Evolutionary conservation across 2,113 vertebrate genomes (phyloP).

Genomic region (Erinaceus europaeus): DNA sequence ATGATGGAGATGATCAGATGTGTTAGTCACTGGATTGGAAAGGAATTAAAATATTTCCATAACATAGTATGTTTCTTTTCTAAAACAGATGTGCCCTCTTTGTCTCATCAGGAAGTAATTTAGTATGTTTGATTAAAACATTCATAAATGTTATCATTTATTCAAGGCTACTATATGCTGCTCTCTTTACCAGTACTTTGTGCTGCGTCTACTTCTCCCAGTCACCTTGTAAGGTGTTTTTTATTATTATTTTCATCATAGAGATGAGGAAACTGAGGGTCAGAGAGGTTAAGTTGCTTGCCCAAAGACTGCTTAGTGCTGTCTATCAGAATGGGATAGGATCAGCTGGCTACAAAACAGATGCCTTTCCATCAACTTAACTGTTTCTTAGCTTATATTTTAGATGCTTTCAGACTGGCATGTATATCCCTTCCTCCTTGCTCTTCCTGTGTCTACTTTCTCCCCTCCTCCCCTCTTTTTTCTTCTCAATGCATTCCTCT

Average conservation of each 20-base stretch:
- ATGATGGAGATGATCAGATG: slow-evolving; percentile 37
- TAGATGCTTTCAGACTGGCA: neutral
- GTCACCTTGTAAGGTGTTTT: neutral
- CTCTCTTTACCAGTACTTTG: neutral
- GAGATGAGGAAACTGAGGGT: slow-evolving; percentile 1
- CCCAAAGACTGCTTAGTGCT: neutral
- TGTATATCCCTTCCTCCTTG: neutral
- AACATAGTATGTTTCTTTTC: slow-evolving; percentile 59
- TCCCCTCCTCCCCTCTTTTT: rapidly evolving
- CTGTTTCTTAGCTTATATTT: neutral
- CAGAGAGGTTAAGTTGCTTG: neutral
- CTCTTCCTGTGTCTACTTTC: neutral
- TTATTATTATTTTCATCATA: neutral
- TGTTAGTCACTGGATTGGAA: slow-evolving; percentile 60
- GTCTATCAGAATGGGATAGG: neutral
- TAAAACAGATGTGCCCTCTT: slow-evolving; percentile 63
- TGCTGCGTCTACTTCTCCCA: neutral
- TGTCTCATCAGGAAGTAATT: slow-evolving; percentile 70
- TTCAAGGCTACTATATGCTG: slow-evolving; percentile 35
- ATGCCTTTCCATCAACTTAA: neutral
- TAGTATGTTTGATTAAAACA: slow-evolving; percentile 69
- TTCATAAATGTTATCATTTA: slow-evolving; percentile 47
- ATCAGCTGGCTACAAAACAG: neutral
- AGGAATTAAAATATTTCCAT: slow-evolving; percentile 65
- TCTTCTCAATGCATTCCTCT: neutral